Conservation (phyloP, 2,888 invertebrate genomes). For the Pemphredon lugubris region DNA sequence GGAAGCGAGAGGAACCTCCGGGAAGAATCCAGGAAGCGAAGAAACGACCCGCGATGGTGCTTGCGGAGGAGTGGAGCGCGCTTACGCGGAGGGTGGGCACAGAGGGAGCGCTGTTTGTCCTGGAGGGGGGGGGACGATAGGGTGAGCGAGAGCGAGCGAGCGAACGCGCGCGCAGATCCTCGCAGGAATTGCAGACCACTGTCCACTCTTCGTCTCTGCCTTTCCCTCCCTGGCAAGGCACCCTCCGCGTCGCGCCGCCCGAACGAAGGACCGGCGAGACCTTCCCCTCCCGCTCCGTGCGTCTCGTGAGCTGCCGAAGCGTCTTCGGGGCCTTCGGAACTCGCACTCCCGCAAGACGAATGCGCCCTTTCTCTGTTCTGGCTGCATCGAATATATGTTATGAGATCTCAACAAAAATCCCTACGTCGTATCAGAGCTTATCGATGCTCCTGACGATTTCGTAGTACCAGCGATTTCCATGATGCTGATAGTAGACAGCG, state of each 20-base stretch:
- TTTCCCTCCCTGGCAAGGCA: slow-evolving; percentile 24
- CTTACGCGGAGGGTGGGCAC: slow-evolving; percentile 32
- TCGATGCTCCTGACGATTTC: not conserved
- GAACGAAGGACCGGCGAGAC: not conserved
- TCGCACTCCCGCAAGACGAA: not conserved
- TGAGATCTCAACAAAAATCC: not conserved
- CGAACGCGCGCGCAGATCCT: slow-evolving; percentile 56
- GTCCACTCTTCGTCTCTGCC: slow-evolving; percentile 61
- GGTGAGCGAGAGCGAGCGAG: slow-evolving; percentile 4
- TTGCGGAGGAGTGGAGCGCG: slow-evolving; percentile 49
- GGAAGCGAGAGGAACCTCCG: slow-evolving; percentile 24
- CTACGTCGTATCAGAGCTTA: slow-evolving; percentile 1
- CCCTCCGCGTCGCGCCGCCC: slow-evolving; percentile 13
- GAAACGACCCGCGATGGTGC: slow-evolving; percentile 41
- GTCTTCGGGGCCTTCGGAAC: slow-evolving; percentile 14
- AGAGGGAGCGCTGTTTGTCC: slow-evolving; percentile 9
- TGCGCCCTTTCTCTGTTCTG: not conserved
- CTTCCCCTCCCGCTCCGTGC: not conserved
- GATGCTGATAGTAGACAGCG: not conserved
- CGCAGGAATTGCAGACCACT: slow-evolving; percentile 60
- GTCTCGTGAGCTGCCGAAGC: slow-evolving; percentile 23
- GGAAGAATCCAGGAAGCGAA: slow-evolving; percentile 16
- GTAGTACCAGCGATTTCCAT: not conserved
- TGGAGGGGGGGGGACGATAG: slow-evolving; percentile 20
- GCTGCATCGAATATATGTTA: slow-evolving; percentile 11